Base-by-base conservation (phyloP, 2,888 invertebrate genomes). In the Oligia latruncula region DNA sequence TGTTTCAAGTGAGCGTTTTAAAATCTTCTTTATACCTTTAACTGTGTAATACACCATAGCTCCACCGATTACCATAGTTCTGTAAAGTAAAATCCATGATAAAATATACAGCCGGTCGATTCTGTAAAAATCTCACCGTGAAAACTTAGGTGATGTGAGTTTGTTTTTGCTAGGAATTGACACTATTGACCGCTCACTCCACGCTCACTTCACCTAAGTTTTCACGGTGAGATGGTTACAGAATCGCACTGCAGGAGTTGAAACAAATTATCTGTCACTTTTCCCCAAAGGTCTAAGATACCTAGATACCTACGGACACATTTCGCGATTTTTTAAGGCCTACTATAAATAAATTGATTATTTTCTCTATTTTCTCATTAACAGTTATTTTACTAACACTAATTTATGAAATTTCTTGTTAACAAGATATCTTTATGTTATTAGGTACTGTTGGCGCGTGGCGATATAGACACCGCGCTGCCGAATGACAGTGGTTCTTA, bases 231-330 rank as follows among this genome's bases (percentile, higher is more conserved):
- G n/a, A n/a, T n/a, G n/a, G n/a, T n/a, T n/a, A n/a, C n/a, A n/a
- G n/a, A n/a, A n/a, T n/a, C n/a, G n/a, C n/a, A n/a, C n/a, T n/a
- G n/a, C n/a, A 68, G 67, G 4, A 17, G n/a, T n/a, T 46, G 43
- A 68, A 46, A 43, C n/a, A 46, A 67, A 43, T 43, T 67, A 17
- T 68, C 2, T 46, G 9, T n/a, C 2, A 46, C n/a, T 68, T n/a
- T 46, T 23, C 17, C n/a, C n/a, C 2, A 67, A 46, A 17, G 11
- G 17, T 9, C 9, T 17, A 68, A 2, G 46, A 46, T 11, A 71
- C 49, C 13, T 71, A 0, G 11, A 46, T 11, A 71, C 49, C 20
- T 71, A 74, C 72, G 9, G 4, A n/a, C 72, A 74, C 67, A 74
- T 72, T 15, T 52, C 40, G 49, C 13, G 0, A 40, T 40, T 71